These are phyloP conservation scores for Ypsolopha sequella DNA, from an alignment of 2,888 invertebrate genomes.

Conservation along the genomic window DNA sequence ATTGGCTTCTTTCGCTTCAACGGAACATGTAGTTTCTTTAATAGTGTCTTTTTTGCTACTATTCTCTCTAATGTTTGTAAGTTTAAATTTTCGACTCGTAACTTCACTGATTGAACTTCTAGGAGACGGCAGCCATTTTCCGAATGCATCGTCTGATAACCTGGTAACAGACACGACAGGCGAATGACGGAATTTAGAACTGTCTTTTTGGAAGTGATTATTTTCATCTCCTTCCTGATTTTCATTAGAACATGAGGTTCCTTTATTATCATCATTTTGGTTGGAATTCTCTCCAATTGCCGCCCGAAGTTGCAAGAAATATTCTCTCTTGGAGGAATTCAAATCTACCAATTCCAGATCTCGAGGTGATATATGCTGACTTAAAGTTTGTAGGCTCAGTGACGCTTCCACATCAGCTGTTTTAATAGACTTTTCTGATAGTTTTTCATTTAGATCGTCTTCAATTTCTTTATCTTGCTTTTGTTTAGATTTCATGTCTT, in stretches of 20 bases:
- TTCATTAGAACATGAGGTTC: constrained; percentile 19
- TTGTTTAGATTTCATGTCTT: background rate
- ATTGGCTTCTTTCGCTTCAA: background rate
- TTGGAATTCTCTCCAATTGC: background rate
- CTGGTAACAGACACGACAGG: no score
- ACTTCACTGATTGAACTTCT: no score
- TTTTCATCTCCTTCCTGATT: background rate
- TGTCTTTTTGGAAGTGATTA: no score
- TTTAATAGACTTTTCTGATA: constrained; percentile 31
- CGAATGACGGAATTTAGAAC: background rate
- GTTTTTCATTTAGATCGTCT: constrained; percentile 10
- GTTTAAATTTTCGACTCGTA: no score
- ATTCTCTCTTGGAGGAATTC: constrained; percentile 26
- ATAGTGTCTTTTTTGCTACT: no score
- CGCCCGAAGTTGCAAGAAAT: constrained; percentile 25
- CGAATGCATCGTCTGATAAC: no score
- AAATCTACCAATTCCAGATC: constrained; percentile 30
- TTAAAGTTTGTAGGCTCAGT: constrained; percentile 24
- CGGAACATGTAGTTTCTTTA: no score
- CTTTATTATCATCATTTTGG: background rate
- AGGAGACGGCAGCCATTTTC: no score
- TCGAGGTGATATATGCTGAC: constrained; percentile 24
- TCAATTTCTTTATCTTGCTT: background rate
- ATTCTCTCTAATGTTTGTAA: no score
- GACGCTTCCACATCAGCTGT: constrained; percentile 13